Conservation (phyloP, 2,113 vertebrate species). For the Nothoprocta perdicaria region DNA sequence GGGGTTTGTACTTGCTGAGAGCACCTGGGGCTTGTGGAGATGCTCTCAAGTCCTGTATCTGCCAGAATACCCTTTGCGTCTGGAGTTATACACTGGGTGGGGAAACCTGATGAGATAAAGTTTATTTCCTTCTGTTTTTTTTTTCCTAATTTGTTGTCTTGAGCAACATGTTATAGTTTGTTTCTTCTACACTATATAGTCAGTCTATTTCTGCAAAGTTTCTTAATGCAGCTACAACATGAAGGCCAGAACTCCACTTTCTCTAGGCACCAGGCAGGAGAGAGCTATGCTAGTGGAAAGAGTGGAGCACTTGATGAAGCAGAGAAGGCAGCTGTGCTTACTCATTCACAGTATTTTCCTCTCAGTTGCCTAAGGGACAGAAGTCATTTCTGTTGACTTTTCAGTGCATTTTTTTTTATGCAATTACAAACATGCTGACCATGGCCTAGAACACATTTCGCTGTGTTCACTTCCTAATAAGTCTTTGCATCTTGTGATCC, state of each 20-base stretch:
- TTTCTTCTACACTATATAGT: not conserved
- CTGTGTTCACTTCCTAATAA: not conserved
- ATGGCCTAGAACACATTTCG: fast-evolving
- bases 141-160: not conserved
- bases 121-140: too few species aligned
- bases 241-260: not conserved
- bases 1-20: not conserved
- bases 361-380: not conserved
- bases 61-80: not conserved
- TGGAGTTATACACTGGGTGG: not conserved
- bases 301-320: not conserved
- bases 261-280: not conserved
- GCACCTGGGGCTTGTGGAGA: not conserved
- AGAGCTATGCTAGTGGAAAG: not conserved
- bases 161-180: not conserved
- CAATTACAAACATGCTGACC: not conserved
- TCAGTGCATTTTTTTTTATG: not conserved
- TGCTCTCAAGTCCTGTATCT: not conserved
- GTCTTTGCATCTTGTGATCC: not conserved
- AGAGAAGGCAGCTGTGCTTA: fast-evolving
- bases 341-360: not conserved
- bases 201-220: not conserved
- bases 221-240: not conserved
- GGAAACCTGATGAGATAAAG: not conserved
- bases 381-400: not conserved